Base-by-base conservation (phyloP, 2,113 vertebrate genomes). In the Carollia perspicillata region DNA sequence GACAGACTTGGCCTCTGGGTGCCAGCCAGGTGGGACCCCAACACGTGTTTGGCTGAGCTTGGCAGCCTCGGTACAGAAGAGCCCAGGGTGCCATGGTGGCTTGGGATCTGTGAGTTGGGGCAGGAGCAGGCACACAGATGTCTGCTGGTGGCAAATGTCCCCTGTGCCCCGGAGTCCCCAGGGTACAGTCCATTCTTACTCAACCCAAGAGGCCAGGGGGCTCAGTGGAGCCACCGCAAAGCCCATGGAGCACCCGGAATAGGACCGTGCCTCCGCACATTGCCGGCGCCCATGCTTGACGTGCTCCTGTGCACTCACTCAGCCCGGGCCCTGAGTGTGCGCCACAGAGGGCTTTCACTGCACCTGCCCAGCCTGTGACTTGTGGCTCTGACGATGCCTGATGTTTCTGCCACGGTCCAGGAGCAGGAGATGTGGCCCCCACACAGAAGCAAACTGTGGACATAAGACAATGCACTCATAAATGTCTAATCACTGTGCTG, bases 201-300 rank as follows among this genome's bases (percentile, higher is more conserved):
- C 42, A 35, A 60, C 49, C 60, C 49, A 30, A 40, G 81, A 55
- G 33, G 14, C 18, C 55, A 35, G 28, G 55, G 14, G 30, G 60
- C 42, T 40, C 23, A 0, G 22, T 6, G 30, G 40, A 75, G 28
- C 28, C 17, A 23, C 30, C 30, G 1, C 4, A 23, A 55, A 53
- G 49, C 5, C 3, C 9, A 3, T 3, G 28, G 40, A 49, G 37
- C 37, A 33, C 37, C 23, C 23, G 10, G 1, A 12, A 14, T 5
- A 11, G 40, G 35, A 42, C 30, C 0, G 6, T 2, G 1, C 16
- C 66, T 53, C 23, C 16, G 0, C 0, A 8, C 75, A 18, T 0
- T 4, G 44, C 80, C 18, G 1, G 44, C 26, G 20, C 42, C 22
- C 0, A 5, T 30, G 12, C 14, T 5, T 6, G 1, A 7, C 58